A percentile compares a stretch with the other conserved stretches of the same genome.
phyloP scores from a whole-genome alignment of 2,113 vertebrate genomes.

The Lepidothrix coronata region DNA sequence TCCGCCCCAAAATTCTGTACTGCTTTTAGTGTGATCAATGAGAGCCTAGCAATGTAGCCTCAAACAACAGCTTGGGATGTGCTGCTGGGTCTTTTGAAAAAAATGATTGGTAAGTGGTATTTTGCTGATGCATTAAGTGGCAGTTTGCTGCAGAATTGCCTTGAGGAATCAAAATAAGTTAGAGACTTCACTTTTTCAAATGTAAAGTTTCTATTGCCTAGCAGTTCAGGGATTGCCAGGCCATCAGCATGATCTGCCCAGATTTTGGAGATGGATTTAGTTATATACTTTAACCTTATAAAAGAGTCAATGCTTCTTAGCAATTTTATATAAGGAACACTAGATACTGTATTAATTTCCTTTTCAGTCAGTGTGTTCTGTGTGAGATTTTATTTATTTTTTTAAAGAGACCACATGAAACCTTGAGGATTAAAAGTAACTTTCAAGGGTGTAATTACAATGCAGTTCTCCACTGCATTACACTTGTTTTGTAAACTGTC shows the following conservation, averaged over 20 bases:
- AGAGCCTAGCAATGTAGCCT: background rate
- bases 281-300: background rate
- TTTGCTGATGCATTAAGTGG: background rate
- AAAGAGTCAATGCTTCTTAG: background rate
- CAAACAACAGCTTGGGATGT: background rate
- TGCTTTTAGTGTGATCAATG: background rate
- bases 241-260: background rate
- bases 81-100: background rate
- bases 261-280: background rate
- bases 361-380: background rate
- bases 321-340: background rate
- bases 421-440: background rate
- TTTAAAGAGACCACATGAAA: background rate
- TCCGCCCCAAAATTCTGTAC: background rate
- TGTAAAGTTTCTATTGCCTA: background rate
- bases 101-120: background rate
- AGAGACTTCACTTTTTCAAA: background rate
- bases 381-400: background rate
- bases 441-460: background rate
- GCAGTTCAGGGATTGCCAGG: background rate
- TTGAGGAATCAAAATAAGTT: background rate
- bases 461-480: background rate
- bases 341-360: background rate
- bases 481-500: conserved; percentile 16
- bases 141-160: background rate